Evolutionary conservation across 2,888 invertebrate genomes (phyloP).

Genomic region (Lasioglossum figueresi): DNA sequence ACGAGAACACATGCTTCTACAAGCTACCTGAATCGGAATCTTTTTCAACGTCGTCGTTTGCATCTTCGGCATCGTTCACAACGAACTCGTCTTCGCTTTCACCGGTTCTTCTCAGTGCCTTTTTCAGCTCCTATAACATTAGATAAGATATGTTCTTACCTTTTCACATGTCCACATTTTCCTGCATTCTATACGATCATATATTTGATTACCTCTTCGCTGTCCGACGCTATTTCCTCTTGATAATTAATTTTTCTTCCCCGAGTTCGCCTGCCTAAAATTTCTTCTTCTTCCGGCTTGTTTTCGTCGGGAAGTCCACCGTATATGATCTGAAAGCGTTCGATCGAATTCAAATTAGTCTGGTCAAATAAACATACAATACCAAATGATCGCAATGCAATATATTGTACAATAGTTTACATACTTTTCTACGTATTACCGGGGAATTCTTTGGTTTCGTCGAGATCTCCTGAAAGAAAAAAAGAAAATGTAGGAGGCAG

Average conservation of each 20-base stretch:
- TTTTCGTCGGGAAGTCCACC: conserved; percentile 82
- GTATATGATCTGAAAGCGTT: conserved; percentile 78
- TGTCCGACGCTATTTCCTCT: conserved; percentile 90
- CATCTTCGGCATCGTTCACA: conserved; percentile 84
- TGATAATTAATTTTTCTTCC: conserved; percentile 91
- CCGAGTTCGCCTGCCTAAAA: conserved; percentile 88
- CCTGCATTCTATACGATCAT: conserved; percentile 4
- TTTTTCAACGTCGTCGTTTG: conserved; percentile 83
- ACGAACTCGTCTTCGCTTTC: conserved; percentile 85
- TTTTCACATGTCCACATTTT: background rate
- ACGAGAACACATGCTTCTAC: background rate
- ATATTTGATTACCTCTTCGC: conserved; percentile 87
- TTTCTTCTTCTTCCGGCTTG: conserved; percentile 85
- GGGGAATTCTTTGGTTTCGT: conserved; percentile 61
- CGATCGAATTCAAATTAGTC: conserved; percentile 7
- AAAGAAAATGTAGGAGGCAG: conserved; percentile 1
- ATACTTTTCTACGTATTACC: conserved; percentile 66
- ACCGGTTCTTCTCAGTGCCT: conserved; percentile 83
- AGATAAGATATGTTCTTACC: background rate
- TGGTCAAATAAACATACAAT: background rate
- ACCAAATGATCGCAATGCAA: background rate
- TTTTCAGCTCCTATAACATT: conserved; percentile 82
- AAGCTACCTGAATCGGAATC: conserved; percentile 81
- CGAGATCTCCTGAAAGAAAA: conserved; percentile 46
- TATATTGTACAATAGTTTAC: conserved; percentile 17